Percentiles rank a stretch among this genome's conserved stretches.
Evolutionary conservation across 1,140 invertebrate species (phyloP).

Genomic region (Drosophila repleta): DNA sequence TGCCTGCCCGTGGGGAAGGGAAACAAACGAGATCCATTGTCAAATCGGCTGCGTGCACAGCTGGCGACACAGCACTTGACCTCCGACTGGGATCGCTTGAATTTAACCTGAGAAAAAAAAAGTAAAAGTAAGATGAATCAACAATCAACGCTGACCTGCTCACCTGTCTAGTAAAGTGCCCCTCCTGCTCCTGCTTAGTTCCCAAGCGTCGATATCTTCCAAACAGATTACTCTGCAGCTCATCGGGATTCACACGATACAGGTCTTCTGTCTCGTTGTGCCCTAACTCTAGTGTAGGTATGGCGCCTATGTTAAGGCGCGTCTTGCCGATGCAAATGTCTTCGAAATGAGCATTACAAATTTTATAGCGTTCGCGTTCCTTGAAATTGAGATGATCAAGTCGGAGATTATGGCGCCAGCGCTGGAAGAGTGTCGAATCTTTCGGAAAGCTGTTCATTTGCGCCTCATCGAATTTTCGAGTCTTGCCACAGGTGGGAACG

Average conservation of each 20-base stretch:
- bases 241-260: constrained; percentile 65
- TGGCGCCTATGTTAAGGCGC: constrained; percentile 66
- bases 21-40: constrained; percentile 69
- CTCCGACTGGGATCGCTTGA: constrained; percentile 46
- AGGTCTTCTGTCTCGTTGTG: constrained; percentile 71
- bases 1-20: constrained; percentile 64
- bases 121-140: neutral
- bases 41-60: constrained; percentile 61
- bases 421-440: constrained; percentile 57
- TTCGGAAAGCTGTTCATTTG: constrained; percentile 82
- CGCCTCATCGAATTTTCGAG: constrained; percentile 74
- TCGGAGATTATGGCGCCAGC: constrained; percentile 73
- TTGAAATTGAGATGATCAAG: constrained; percentile 68
- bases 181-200: constrained; percentile 56
- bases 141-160: neutral
- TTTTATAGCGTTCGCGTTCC: constrained; percentile 77
- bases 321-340: constrained; percentile 77
- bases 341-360: constrained; percentile 78
- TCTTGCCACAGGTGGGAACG: constrained; percentile 77
- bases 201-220: constrained; percentile 55
- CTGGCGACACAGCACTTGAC: constrained; percentile 66
- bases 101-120: constrained; percentile 34
- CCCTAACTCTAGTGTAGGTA: constrained; percentile 71
- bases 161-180: constrained; percentile 46
- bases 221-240: constrained; percentile 70